phyloP scores from a whole-genome alignment of 2,797 vertebrate genomes.

The Macroramphosus scolopax region DNA sequence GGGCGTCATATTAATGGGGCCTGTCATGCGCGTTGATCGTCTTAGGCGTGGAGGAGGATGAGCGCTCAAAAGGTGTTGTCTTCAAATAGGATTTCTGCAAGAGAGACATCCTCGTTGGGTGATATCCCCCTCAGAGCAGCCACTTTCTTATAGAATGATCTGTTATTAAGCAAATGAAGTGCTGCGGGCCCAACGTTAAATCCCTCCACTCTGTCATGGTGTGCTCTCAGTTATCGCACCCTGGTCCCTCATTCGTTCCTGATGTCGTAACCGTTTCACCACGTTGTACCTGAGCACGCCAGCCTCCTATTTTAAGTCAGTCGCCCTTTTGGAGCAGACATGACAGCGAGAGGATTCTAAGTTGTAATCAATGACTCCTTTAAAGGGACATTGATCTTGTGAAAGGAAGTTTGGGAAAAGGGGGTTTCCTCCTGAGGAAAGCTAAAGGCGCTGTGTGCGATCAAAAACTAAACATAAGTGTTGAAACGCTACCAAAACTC shows the following conservation, averaged over 20 bases:
- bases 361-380: conserved; percentile 94
- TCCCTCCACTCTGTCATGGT: conserved; percentile 79
- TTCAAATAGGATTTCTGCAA: conserved; percentile 77
- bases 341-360: conserved; percentile 84
- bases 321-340: conserved; percentile 78
- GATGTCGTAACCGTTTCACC: conserved; percentile 59
- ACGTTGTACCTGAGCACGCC: conserved; percentile 41
- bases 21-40: conserved; percentile 72
- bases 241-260: conserved; percentile 62
- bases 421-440: conserved; percentile 20
- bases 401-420: conserved; percentile 81
- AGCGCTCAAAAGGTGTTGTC: conserved; percentile 76
- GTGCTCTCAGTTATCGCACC: conserved; percentile 72
- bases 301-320: conserved; percentile 75
- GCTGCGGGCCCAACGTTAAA: conserved; percentile 77
- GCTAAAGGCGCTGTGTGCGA: conserved; percentile 6
- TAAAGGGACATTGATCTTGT: conserved; percentile 90
- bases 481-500: background rate
- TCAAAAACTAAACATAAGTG: conserved; percentile 5
- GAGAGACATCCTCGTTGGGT: conserved; percentile 72
- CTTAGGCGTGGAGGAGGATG: conserved; percentile 73
- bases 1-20: conserved; percentile 68
- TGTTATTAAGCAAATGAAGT: conserved; percentile 83
- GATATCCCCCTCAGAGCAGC: conserved; percentile 70
- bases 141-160: conserved; percentile 75